Evolutionary conservation across 1,140 invertebrate genomes (phyloP).

Genomic region (Formica exsecta): DNA sequence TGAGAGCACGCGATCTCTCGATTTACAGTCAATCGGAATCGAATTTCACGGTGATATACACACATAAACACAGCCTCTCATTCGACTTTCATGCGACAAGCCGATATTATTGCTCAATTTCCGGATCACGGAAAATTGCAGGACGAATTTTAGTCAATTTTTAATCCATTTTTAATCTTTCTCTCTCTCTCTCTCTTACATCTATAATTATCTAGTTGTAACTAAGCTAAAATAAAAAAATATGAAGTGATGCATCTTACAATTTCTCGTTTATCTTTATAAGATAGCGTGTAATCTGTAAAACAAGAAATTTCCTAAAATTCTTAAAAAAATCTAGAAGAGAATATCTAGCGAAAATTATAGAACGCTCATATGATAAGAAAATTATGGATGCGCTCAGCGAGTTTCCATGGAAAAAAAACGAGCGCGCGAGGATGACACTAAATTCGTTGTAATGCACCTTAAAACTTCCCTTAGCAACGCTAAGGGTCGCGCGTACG

Average conservation of each 20-base stretch:
- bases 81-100: background rate
- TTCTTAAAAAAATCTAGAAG: background rate
- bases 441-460: background rate
- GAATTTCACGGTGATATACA: background rate
- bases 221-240: background rate
- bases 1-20: background rate
- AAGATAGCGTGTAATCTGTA: background rate
- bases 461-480: background rate
- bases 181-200: background rate
- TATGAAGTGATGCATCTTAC: background rate
- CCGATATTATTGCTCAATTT: background rate
- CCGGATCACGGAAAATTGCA: background rate
- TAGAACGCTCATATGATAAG: background rate
- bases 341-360: background rate
- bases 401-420: background rate
- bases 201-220: background rate
- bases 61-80: background rate
- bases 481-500: background rate
- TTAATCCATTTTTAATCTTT: background rate
- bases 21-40: slow-evolving; percentile 19
- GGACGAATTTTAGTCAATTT: background rate
- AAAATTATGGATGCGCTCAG: background rate
- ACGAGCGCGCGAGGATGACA: background rate
- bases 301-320: background rate
- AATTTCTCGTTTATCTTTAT: background rate